Percentiles rank a stretch among this genome's conserved stretches.
These are phyloP conservation scores for Euphonia xanthogaster DNA, from an alignment of 2,797 vertebrate genomes.

Conservation along the genomic window DNA sequence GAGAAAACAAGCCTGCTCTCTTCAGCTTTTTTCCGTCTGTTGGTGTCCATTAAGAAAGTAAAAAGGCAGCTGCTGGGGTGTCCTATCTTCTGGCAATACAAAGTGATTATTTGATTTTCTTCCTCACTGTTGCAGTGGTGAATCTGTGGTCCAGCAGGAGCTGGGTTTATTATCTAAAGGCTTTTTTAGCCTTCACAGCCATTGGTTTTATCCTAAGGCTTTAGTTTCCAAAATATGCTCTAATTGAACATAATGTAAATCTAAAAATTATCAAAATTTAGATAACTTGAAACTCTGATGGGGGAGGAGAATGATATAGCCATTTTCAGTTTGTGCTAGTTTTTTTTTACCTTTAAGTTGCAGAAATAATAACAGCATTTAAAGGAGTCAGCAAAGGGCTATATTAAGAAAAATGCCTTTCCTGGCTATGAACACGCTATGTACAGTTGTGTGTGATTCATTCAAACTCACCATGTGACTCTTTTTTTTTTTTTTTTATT, in stretches of 20 bases:
- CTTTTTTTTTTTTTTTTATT: background rate
- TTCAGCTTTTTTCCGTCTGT: conserved; percentile 25
- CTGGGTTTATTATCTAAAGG: background rate
- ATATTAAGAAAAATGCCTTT: background rate
- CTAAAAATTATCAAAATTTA: background rate
- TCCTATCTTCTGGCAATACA: background rate
- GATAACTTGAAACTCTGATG: background rate
- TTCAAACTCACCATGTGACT: background rate
- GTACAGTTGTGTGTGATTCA: background rate
- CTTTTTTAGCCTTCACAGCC: background rate
- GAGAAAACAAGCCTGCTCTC: background rate
- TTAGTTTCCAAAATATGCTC: background rate
- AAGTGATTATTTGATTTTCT: conserved; percentile 16
- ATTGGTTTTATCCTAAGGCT: background rate
- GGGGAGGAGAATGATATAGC: background rate
- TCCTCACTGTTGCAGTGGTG: background rate
- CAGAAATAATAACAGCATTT: conserved; percentile 4
- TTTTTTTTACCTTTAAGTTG: background rate
- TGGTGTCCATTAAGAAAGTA: conserved; percentile 20
- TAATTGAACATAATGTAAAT: background rate
- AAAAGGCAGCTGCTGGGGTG: background rate
- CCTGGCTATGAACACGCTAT: background rate
- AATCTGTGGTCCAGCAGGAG: background rate
- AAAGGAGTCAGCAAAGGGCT: background rate
- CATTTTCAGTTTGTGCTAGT: background rate